Evolutionary conservation across 2,113 vertebrate species (phyloP).

Genomic region (Galeopterus variegatus): DNA sequence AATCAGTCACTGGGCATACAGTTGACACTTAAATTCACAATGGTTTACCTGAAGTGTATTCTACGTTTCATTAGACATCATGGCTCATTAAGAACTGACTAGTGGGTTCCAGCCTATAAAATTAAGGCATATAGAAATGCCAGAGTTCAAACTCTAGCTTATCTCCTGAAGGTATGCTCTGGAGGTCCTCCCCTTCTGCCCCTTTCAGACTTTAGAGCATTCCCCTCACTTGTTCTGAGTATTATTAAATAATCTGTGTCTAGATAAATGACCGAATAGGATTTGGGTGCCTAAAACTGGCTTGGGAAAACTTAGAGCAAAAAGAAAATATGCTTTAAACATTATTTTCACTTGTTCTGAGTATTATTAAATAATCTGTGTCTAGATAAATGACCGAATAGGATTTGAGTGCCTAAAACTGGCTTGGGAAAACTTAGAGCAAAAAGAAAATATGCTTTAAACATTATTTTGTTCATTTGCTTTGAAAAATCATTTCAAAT

Average conservation of each 20-base stretch:
- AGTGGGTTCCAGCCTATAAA: neutral
- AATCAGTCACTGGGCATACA: neutral
- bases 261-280: neutral
- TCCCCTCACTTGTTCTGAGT: conserved; percentile 15
- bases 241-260: neutral
- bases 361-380: neutral
- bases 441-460: neutral
- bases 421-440: neutral
- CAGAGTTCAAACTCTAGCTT: neutral
- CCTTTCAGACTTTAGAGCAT: neutral
- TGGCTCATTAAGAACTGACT: neutral
- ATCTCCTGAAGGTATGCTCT: neutral
- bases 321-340: neutral
- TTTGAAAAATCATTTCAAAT: neutral
- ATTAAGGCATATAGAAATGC: neutral
- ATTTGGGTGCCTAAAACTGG: neutral
- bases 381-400: neutral
- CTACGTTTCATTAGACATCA: neutral
- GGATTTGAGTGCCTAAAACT: neutral
- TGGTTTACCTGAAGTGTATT: neutral
- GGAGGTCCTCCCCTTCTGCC: neutral
- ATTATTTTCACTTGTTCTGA: neutral
- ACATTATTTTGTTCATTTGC: neutral
- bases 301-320: neutral
- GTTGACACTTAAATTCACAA: neutral